Evolutionary conservation across 2,888 invertebrate species (phyloP), one percentile per base, ranked within the genome.

Genomic region (Harmothoe impar): DNA sequence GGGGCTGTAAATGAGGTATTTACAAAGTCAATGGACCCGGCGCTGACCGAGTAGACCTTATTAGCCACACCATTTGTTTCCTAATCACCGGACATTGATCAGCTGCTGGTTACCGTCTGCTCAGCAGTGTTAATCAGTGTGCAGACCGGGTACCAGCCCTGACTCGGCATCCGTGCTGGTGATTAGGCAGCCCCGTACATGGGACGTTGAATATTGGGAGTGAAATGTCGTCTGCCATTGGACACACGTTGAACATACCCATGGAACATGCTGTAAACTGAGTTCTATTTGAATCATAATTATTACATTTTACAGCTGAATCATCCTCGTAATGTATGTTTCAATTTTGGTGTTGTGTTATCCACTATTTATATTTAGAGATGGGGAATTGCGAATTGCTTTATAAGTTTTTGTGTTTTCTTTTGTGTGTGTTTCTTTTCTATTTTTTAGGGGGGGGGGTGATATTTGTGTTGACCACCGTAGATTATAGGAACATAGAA

Each of bases 1-100:
- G 84, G 43, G 33, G 5, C 84, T 20, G n/a, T 84, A 84, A 84
- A 84, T 84, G 84, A 84, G 84, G 84, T 84, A 84, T 84, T 84
- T 84, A 84, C 84, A 84, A 84, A 84, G 84, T 84, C 84, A 84
- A 84, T 51, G 43, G 25, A 29, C 29, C 35, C 31, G 3, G 25
- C 35, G 5, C 78, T 25, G 84, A 43, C 84, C 5, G 72, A 29
- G 29, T 15, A 3, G 15, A 25, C 84, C 84, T 84, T 51, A 84
- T 84, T 84, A 84, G 35, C 43, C 51, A 1, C 51, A 43, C 84
- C 84, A 84, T 84, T 84, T 84, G 84, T 84, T 84, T 84, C 84
- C 84, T 35, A 84, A 84, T 84, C 51, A 84, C n/a, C 20, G 17
- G 84, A 23, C 43, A 43, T 43, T 51, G 84, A 84, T 33, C 51